Evolutionary conservation across 2,113 vertebrate species (phyloP).

Genomic region (Gorilla gorilla): DNA sequence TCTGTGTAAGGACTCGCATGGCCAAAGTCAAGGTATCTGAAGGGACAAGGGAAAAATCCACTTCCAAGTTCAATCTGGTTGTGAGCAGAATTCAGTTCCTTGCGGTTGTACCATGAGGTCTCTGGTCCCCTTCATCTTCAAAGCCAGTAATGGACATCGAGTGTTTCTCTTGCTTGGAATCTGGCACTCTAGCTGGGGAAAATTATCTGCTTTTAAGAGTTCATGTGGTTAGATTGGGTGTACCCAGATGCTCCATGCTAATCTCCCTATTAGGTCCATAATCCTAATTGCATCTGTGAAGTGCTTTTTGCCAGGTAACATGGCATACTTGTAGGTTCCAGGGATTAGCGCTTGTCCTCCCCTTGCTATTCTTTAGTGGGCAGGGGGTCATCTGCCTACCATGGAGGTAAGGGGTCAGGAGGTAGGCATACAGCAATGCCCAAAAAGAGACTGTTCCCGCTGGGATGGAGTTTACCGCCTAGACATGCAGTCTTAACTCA

Average conservation of each 20-base stretch:
- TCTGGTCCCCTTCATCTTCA: not conserved
- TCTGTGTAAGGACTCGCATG: not conserved
- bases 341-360: accelerated
- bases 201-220: conserved; percentile 16
- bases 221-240: not conserved
- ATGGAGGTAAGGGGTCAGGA: not conserved
- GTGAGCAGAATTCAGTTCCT: conserved; percentile 21
- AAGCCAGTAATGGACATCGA: not conserved
- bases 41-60: not conserved
- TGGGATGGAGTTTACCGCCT: not conserved
- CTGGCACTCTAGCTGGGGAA: not conserved
- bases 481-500: not conserved
- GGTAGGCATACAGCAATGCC: not conserved
- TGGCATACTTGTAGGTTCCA: not conserved
- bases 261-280: not conserved
- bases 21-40: not conserved
- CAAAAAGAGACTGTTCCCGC: not conserved
- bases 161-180: not conserved
- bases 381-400: not conserved
- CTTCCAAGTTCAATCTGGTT: not conserved
- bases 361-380: not conserved
- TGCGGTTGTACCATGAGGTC: not conserved
- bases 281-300: not conserved
- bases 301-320: not conserved
- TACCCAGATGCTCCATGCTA: not conserved